phyloP scores from a whole-genome alignment of 1,140 invertebrate genomes.

The Aphelenchoides fujianensis region DNA sequence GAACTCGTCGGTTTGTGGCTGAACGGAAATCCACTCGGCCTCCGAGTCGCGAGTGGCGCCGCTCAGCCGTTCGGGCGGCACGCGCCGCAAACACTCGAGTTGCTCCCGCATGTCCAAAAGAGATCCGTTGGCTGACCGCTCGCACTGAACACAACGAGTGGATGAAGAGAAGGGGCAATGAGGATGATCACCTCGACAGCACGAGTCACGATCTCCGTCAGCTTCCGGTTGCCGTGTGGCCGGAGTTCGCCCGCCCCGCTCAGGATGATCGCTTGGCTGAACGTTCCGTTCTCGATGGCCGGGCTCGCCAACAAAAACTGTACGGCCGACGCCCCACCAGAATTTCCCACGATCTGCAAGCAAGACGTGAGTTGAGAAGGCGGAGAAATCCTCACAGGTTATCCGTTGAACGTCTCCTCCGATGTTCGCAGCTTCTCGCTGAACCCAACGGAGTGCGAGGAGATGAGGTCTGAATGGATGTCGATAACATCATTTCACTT shows the following conservation, averaged over 20 bases:
- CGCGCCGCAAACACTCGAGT: neutral
- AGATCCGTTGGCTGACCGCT: neutral
- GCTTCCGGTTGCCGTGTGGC: neutral
- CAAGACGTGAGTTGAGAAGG: too few species aligned
- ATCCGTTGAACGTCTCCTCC: conserved; percentile 72
- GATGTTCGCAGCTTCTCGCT: conserved; percentile 79
- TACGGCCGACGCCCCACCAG: conserved; percentile 76
- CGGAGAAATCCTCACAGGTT: too few species aligned
- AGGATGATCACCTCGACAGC: neutral
- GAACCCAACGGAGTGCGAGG: conserved; percentile 84
- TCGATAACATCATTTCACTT: conserved; percentile 16
- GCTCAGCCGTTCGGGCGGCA: neutral
- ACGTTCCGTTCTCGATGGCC: neutral
- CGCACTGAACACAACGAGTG: neutral
- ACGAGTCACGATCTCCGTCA: neutral
- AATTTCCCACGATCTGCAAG: conserved; percentile 75
- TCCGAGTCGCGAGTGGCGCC: neutral
- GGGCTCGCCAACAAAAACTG: neutral
- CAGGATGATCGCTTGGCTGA: neutral
- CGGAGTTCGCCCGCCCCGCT: neutral
- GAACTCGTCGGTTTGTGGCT: conserved; percentile 9
- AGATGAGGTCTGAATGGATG: conserved; percentile 6
- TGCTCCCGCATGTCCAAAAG: neutral
- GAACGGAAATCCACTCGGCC: neutral
- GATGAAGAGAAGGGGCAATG: neutral